Conservation (phyloP, 1,140 invertebrate species). For the Acarapis woodi region DNA sequence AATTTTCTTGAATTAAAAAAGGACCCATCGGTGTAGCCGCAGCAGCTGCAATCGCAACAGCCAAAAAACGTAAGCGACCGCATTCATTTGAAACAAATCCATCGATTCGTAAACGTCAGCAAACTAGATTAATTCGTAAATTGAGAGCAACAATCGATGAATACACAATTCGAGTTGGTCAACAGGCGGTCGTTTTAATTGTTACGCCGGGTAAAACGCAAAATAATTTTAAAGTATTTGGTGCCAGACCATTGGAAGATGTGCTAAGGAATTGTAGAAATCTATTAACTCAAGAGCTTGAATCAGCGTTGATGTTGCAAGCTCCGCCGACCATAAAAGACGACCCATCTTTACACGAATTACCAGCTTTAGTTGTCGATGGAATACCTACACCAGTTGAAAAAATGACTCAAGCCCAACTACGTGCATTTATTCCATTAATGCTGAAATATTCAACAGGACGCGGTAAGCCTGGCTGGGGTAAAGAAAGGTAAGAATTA, state of each 20-base stretch:
- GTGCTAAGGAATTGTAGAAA: slow-evolving; percentile 61
- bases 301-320: slow-evolving; percentile 66
- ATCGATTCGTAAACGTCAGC: slow-evolving; percentile 76
- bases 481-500: slow-evolving; percentile 77
- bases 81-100: slow-evolving; percentile 95
- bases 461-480: slow-evolving; percentile 87
- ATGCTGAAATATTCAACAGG: slow-evolving; percentile 95
- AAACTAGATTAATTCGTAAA: slow-evolving; percentile 69
- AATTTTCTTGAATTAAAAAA: too few species aligned
- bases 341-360: slow-evolving; percentile 67
- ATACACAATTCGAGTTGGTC: slow-evolving; percentile 83
- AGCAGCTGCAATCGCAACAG: slow-evolving; percentile 78
- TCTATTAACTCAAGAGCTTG: slow-evolving; percentile 78
- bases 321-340: slow-evolving; percentile 68
- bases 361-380: slow-evolving; percentile 81
- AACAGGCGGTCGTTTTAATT: slow-evolving; percentile 79
- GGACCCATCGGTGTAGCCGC: slow-evolving; percentile 83
- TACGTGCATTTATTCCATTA: slow-evolving; percentile 79
- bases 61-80: slow-evolving; percentile 74
- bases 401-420: slow-evolving; percentile 93
- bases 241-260: slow-evolving; percentile 82
- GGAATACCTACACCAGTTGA: slow-evolving; percentile 87
- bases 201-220: slow-evolving; percentile 86
- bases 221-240: slow-evolving; percentile 77
- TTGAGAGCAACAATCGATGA: slow-evolving; percentile 52